A percentile compares a stretch with the other conserved stretches of the same genome.
These are phyloP conservation scores for Hassar affinis DNA, from an alignment of 2,113 vertebrate genomes.

Conservation along the genomic window DNA sequence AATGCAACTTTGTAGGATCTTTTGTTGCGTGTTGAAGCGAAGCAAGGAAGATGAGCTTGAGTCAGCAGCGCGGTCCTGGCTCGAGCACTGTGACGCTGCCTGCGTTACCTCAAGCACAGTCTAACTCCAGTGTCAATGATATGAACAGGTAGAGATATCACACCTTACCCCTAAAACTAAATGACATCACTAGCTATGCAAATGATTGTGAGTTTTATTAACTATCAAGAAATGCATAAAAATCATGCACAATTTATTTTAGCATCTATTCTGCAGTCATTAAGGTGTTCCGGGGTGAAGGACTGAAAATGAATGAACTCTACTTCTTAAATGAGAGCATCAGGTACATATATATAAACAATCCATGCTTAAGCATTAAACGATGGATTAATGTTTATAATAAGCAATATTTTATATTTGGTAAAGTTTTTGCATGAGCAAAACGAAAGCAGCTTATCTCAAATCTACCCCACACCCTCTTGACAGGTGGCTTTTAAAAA, in stretches of 20 bases:
- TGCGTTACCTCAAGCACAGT: conserved; percentile 62
- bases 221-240: neutral
- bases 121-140: conserved; percentile 71
- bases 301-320: conserved; percentile 79
- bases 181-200: neutral
- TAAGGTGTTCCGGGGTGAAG: conserved; percentile 82
- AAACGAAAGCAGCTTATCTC: neutral
- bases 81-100: conserved; percentile 77
- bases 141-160: conserved; percentile 79
- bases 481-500: conserved; percentile 79
- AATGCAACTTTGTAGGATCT: neutral
- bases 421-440: neutral
- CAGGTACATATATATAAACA: conserved; percentile 66
- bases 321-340: conserved; percentile 79
- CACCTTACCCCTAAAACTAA: neutral
- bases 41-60: conserved; percentile 12
- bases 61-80: conserved; percentile 60
- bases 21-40: neutral
- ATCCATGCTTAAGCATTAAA: neutral
- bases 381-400: neutral
- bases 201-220: neutral
- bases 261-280: conserved; percentile 81
- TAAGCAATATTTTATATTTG: neutral
- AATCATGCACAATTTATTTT: conserved; percentile 27
- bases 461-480: conserved; percentile 52